Evolutionary conservation across 2,797 vertebrate species (phyloP), one percentile per base, ranked within the genome.

Genomic region (Cirrhinus mrigala): DNA sequence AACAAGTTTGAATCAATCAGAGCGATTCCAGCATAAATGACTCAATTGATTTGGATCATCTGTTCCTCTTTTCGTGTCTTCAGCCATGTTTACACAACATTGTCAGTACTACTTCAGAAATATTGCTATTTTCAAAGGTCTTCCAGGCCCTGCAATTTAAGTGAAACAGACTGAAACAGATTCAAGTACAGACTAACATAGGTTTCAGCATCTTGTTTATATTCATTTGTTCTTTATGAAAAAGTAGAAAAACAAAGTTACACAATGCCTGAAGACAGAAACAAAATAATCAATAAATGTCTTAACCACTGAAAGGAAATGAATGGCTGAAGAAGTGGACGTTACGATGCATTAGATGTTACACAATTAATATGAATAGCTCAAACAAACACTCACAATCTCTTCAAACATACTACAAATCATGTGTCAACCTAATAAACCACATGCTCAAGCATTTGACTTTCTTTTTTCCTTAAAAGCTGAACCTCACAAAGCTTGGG

Each of bases 121-220:
- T 33, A 1, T 33, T 33, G 33, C 33, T 33, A 33, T 33, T 33
- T 33, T 33, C 33, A 33, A 33, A 3, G 33, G 33, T 33, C 4
- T 33, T 33, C 33, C 33, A 33, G 33, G 33, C 33, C 33, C n/a
- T n/a, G n/a, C n/a, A n/a, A n/a, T n/a, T n/a, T n/a, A n/a, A n/a
- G n/a, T n/a, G n/a, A n/a, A n/a, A n/a, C n/a, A n/a, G n/a, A n/a
- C n/a, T n/a, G n/a, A n/a, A n/a, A n/a, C n/a, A n/a, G n/a, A 33
- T 33, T 33, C 33, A 33, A 33, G 2, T 3, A 33, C 33, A 33
- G 33, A 33, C 18, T 20, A 56, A 69, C 27, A 5, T n/a, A 27
- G 29, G 16, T 46, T 82, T 82, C 68, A 82, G 6, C 15, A 20
- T 44, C n/a, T 60, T 82, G 24, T 33, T 60, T 60, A 68, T 79